Evolutionary conservation across 2,888 invertebrate genomes (phyloP).

Genomic region (Melanostoma scalare): DNA sequence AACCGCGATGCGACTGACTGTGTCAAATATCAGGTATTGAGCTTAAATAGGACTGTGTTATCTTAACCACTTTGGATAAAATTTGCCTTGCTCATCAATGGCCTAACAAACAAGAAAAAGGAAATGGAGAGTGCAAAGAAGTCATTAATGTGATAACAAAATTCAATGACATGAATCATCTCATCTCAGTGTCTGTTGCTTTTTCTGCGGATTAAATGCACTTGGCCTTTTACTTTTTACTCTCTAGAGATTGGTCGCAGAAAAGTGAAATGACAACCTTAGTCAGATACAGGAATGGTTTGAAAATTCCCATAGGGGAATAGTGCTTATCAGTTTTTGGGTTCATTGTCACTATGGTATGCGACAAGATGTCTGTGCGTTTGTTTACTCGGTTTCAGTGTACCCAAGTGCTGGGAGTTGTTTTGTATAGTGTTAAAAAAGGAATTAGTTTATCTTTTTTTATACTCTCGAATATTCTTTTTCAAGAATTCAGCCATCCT

Average conservation of each 20-base stretch:
- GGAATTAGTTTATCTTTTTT: too few species aligned
- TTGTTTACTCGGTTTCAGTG: too few species aligned
- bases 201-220: conserved; percentile 9
- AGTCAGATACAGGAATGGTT: too few species aligned
- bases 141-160: conserved; percentile 40
- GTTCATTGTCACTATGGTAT: too few species aligned
- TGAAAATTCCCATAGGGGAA: too few species aligned
- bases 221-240: conserved; percentile 31
- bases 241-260: conserved; percentile 29
- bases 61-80: conserved; percentile 26
- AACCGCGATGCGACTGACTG: conserved; percentile 33
- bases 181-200: background rate
- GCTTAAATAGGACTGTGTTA: conserved; percentile 49
- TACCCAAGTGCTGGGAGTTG: too few species aligned
- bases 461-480: too few species aligned
- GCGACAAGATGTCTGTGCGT: too few species aligned
- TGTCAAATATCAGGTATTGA: background rate
- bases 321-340: too few species aligned
- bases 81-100: background rate
- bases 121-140: conserved; percentile 57
- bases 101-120: background rate
- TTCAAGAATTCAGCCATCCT: too few species aligned
- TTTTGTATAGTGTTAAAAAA: too few species aligned
- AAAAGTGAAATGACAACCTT: conserved; percentile 10
- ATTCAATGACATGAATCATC: background rate